Evolutionary conservation across 2,113 vertebrate species (phyloP).

Genomic region (Sturnira hondurensis): DNA sequence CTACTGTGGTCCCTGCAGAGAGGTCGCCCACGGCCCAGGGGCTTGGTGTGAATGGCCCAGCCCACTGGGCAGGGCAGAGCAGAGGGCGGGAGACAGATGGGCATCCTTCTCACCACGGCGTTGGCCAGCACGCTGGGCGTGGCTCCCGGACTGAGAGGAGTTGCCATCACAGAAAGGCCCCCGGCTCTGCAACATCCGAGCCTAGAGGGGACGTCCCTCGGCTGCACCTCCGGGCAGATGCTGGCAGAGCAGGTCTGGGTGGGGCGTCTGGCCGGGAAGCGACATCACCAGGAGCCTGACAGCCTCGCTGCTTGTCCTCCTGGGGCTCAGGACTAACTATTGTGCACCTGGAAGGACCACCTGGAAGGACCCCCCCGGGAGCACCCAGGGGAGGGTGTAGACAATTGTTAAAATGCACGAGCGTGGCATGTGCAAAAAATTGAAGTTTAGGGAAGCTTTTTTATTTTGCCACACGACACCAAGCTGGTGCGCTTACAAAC

Average conservation of each 20-base stretch:
- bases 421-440: neutral
- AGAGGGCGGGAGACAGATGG: neutral
- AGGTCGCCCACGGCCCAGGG: no score
- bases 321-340: neutral
- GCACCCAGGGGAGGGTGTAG: no score
- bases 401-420: neutral
- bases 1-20: no score
- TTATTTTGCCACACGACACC: neutral
- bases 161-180: neutral
- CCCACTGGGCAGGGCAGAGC: neutral
- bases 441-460: neutral
- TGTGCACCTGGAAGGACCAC: no score
- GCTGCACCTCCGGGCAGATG: neutral
- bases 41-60: no score
- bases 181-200: neutral
- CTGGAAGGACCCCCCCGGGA: no score
- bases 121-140: neutral
- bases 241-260: no score
- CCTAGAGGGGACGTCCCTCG: neutral
- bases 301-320: fast-evolving
- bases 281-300: no score
- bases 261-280: neutral
- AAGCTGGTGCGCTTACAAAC: neutral
- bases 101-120: neutral
- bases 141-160: neutral